phyloP scores from a whole-genome alignment of 2,888 invertebrate species.

The Oeneis ivallda region DNA sequence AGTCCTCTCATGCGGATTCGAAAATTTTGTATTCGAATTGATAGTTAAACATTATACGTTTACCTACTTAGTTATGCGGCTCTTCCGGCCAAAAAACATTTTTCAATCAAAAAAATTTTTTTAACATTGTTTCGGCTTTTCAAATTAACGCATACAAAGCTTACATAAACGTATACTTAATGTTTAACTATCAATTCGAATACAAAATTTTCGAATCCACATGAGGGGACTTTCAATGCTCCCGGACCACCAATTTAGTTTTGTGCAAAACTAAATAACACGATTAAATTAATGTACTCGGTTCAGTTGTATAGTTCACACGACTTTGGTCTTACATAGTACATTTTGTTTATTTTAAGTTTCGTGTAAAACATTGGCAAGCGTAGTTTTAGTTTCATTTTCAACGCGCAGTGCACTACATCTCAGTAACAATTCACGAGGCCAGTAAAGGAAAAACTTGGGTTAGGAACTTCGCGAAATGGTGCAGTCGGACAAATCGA shows the following conservation, averaged over 20 bases:
- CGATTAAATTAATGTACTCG: not conserved
- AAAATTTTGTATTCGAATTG: no score
- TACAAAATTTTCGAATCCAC: no score
- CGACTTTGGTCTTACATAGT: not conserved
- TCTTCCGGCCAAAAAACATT: no score
- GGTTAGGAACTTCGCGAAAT: conserved; percentile 20
- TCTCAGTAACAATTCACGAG: conserved; percentile 26
- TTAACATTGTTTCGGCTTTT: no score
- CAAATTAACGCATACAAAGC: no score
- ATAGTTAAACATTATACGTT: no score
- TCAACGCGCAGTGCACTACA: conserved; percentile 30
- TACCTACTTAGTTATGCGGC: no score
- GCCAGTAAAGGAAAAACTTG: conserved; percentile 34
- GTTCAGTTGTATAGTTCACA: not conserved
- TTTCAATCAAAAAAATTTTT: no score
- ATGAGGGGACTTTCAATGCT: no score
- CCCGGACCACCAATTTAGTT: conserved; percentile 14
- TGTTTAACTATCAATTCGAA: no score
- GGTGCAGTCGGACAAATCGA: not conserved
- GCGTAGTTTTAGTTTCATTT: conserved; percentile 34
- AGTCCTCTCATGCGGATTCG: no score
- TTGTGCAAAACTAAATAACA: not conserved
- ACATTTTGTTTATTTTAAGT: not conserved
- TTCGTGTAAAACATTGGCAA: conserved; percentile 6
- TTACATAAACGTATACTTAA: no score